Conservation (phyloP, 2,797 vertebrate genomes). For the Lacerta agilis region DNA sequence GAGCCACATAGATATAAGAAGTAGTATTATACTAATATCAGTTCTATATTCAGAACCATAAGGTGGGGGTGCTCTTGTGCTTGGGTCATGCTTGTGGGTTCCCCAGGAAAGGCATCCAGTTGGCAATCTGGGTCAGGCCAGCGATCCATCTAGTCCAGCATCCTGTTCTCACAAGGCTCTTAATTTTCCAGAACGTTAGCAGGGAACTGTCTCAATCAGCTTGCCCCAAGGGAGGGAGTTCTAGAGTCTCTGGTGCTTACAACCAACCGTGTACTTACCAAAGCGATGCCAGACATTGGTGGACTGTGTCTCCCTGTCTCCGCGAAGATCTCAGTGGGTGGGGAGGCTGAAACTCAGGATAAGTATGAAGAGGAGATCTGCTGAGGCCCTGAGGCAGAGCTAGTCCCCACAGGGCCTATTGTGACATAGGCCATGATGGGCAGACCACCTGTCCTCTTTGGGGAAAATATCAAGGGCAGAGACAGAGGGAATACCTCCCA, state of each 20-base stretch:
- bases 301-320: neutral
- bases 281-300: fast-evolving
- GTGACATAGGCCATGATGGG: conserved; percentile 2
- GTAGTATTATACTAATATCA: no score
- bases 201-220: neutral
- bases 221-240: neutral
- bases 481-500: neutral
- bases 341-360: no score
- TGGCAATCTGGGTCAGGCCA: no score
- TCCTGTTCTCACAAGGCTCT: no score
- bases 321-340: neutral
- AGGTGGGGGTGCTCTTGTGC: no score
- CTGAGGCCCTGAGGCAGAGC: neutral
- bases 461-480: neutral
- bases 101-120: no score
- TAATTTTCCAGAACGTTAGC: neutral
- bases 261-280: neutral
- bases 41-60: no score
- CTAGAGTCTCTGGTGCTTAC: neutral
- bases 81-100: no score
- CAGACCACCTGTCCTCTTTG: neutral
- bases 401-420: neutral
- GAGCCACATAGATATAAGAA: no score
- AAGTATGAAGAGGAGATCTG: neutral
- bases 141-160: no score